Evolutionary conservation across 2,888 invertebrate species (phyloP), one percentile per base, ranked within the genome.

Genomic region (Cartodere bifasciata): DNA sequence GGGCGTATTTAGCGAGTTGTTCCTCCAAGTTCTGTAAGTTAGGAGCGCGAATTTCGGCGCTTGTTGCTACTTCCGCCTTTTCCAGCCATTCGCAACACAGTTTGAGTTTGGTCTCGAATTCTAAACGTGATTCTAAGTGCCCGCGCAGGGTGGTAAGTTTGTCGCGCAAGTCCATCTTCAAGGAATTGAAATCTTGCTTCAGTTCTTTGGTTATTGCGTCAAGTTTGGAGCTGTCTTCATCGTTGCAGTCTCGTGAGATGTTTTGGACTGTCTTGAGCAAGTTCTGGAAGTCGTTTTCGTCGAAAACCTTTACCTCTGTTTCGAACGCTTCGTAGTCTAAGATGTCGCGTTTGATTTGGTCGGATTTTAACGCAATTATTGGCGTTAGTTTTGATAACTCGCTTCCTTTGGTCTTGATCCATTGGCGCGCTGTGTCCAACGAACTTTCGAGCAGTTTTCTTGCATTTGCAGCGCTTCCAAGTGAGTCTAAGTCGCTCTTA

Each of bases 51-150:
- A 90, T 64, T 49, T 88, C 87, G 16, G 80, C 74, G 6, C 82
- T 78, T 2, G 84, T 79, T 3, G 84, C 81, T 1, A 85, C 82
- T 58, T 91, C 90, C 15, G 86, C 86, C 61, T 92, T 85, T 43
- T 85, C 82, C 21, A 91, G 64, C 92, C 92, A 94, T 45, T 82
- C 75, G 40, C 82, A 76, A 51, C 86, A 79, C 47, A 78, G 77
- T 34, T 82, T 79, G 27, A 85, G 68, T 36, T 84, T 80, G 23
- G 69, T 70, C 59, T 94, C 92, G 46, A 88, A 86, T 26, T 79
- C 71, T 48, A 75, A 81, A 36, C 91, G 71, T 9, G 79, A 77
- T 54, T 80, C 75, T 7, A 86, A 60, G 7, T 85, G 64, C 58
- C 82, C 81, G 21, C 68, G 70, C 14, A 90, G 58, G 1, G 75